These are phyloP conservation scores for Macrophya annulata DNA, from an alignment of 2,888 invertebrate species.

Conservation along the genomic window DNA sequence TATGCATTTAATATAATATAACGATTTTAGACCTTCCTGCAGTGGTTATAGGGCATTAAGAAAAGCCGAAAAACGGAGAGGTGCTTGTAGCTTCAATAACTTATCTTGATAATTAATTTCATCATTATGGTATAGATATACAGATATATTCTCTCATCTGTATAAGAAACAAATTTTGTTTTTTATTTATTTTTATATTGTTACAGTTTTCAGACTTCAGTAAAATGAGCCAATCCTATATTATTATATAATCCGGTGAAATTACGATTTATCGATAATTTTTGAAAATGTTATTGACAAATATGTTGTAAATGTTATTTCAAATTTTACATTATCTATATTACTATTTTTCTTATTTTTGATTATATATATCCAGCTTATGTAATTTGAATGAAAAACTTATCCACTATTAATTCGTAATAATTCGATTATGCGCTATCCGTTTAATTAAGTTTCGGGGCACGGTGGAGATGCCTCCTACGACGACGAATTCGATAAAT, in stretches of 20 bases:
- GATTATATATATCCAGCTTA: not conserved
- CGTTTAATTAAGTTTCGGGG: conserved; percentile 22
- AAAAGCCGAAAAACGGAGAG: not conserved
- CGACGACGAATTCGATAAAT: not conserved
- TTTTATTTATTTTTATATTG: not conserved
- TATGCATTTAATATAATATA: not conserved
- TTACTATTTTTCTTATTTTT: not conserved
- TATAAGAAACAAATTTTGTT: not conserved
- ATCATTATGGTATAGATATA: not conserved
- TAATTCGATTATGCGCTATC: conserved; percentile 23
- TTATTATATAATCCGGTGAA: not conserved
- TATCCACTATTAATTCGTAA: conserved; percentile 13
- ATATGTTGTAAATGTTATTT: not conserved
- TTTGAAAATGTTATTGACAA: not conserved
- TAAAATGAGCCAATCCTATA: not conserved
- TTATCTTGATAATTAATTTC: not conserved
- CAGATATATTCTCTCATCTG: not conserved
- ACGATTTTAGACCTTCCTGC: not conserved
- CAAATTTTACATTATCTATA: not conserved
- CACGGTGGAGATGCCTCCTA: not conserved
- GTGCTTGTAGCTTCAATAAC: not conserved
- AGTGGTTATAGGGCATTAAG: not conserved
- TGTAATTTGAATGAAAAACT: conserved; percentile 17
- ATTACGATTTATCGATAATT: not conserved
- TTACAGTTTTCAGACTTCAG: not conserved